Percentiles rank a stretch among this genome's conserved stretches.
Evolutionary conservation across 1,140 invertebrate species (phyloP).

Genomic region (Archegozetes longisetosus): DNA sequence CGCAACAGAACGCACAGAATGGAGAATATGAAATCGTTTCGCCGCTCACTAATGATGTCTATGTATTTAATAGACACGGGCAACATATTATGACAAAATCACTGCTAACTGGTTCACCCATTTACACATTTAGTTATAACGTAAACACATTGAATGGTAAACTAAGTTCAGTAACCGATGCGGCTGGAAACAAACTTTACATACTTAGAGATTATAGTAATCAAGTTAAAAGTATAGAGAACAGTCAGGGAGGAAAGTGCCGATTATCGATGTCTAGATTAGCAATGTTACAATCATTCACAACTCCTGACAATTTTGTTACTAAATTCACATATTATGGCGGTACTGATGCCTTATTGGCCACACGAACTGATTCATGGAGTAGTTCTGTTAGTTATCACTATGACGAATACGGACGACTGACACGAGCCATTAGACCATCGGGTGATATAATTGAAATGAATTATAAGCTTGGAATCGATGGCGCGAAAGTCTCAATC

Average conservation of each 20-base stretch:
- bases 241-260: conserved; percentile 78
- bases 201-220: conserved; percentile 67
- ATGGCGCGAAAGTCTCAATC: conserved; percentile 22
- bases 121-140: conserved; percentile 87
- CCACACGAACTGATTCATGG: conserved; percentile 44
- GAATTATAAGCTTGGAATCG: conserved; percentile 24
- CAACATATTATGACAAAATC: conserved; percentile 87
- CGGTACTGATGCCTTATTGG: conserved; percentile 50
- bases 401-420: conserved; percentile 67
- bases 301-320: conserved; percentile 20
- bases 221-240: conserved; percentile 67
- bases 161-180: conserved; percentile 76
- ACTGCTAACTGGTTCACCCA: conserved; percentile 70
- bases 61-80: conserved; percentile 73
- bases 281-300: conserved; percentile 22
- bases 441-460: conserved; percentile 73
- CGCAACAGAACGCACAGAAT: conserved; percentile 67
- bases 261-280: conserved; percentile 51
- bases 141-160: conserved; percentile 93
- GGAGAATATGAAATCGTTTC: conserved; percentile 78
- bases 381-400: conserved; percentile 56
- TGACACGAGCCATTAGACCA: conserved; percentile 64
- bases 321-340: conserved; percentile 56
- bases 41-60: conserved; percentile 71
- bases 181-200: conserved; percentile 78